These are phyloP conservation scores for Tetraneura akinire DNA, from an alignment of 1,140 invertebrate genomes.

Conservation along the genomic window DNA sequence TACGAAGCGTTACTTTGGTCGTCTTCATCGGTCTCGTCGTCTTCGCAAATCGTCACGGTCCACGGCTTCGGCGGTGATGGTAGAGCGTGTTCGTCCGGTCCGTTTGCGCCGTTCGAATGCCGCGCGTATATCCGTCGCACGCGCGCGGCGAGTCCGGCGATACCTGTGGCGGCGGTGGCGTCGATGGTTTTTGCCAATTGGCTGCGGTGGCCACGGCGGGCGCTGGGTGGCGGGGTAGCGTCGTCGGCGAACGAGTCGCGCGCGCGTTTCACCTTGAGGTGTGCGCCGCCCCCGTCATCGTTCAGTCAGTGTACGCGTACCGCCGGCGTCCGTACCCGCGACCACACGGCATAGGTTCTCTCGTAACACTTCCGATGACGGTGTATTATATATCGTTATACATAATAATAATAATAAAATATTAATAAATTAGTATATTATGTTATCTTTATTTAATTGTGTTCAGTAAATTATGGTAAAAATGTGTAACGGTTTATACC, in stretches of 20 bases:
- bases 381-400: neutral
- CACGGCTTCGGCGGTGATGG: neutral
- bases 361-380: neutral
- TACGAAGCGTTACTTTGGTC: too few relatives aligned
- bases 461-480: too few relatives aligned
- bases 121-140: conserved; percentile 13
- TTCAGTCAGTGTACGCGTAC: conserved; percentile 43
- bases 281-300: conserved; percentile 39
- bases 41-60: neutral
- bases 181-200: conserved; percentile 45
- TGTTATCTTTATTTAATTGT: too few relatives aligned
- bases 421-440: too few relatives aligned
- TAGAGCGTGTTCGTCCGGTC: neutral
- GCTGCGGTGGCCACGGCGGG: neutral
- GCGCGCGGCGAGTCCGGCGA: conserved; percentile 24
- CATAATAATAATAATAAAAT: too few relatives aligned
- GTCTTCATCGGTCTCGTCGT: neutral
- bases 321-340: conserved; percentile 31
- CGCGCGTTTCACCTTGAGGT: conserved; percentile 41
- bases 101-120: conserved; percentile 38
- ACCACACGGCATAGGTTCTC: neutral
- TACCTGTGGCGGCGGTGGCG: conserved; percentile 45
- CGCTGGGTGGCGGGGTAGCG: neutral
- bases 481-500: neutral
- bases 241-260: neutral